Evolutionary conservation across 2,113 vertebrate genomes (phyloP).

Genomic region (Takifugu flavidus): DNA sequence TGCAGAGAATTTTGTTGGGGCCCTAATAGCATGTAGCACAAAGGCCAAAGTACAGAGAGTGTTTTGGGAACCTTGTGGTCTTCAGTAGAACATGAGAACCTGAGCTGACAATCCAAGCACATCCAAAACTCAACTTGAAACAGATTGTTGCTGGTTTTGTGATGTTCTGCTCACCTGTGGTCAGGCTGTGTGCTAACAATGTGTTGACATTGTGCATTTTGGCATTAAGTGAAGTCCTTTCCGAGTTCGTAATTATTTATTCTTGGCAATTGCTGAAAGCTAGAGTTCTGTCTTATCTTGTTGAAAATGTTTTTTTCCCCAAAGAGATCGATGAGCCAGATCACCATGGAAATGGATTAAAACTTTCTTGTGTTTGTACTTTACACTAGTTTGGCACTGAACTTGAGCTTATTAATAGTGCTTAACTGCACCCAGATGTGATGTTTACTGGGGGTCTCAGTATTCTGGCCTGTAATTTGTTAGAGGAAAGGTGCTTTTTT

Average conservation of each 20-base stretch:
- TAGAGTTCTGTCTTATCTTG: slow-evolving; percentile 35
- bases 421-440: slow-evolving; percentile 16
- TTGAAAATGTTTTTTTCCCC: not conserved
- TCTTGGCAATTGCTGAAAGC: slow-evolving; percentile 48
- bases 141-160: slow-evolving; percentile 8
- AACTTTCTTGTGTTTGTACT: slow-evolving; percentile 52
- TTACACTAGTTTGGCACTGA: slow-evolving; percentile 15
- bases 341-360: slow-evolving; percentile 63
- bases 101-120: too few species aligned
- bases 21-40: too few species aligned
- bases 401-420: slow-evolving; percentile 17
- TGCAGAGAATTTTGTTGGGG: too few species aligned
- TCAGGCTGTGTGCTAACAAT: too few species aligned
- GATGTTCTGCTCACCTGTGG: not conserved
- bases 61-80: too few species aligned
- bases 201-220: too few species aligned
- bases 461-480: slow-evolving; percentile 12
- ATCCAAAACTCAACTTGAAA: not conserved
- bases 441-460: slow-evolving; percentile 8
- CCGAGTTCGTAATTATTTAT: slow-evolving; percentile 51
- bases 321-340: slow-evolving; percentile 31
- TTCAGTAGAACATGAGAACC: too few species aligned
- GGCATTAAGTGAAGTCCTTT: too few species aligned
- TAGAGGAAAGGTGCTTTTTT: slow-evolving; percentile 24
- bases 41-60: too few species aligned